Base-by-base conservation (phyloP, 30 jellyfish, hydroid and myxozoan genomes). In the Chrysaora quinquecirrha region DNA sequence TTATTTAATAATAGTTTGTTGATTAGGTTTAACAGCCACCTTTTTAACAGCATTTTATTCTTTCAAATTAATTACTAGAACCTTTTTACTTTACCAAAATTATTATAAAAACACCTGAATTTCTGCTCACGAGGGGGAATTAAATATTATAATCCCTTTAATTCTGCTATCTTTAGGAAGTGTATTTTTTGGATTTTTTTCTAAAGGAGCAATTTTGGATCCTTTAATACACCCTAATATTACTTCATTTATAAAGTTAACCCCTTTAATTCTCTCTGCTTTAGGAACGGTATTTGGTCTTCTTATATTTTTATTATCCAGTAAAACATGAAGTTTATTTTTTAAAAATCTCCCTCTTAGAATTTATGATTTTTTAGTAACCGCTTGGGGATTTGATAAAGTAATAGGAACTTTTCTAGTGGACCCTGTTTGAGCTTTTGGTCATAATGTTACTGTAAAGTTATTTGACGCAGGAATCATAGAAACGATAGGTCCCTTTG, bases 71-170 rank as follows among this genome's bases (percentile, higher is more conserved):
- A n/a, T n/a, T n/a, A n/a, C n/a, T n/a, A n/a, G n/a, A n/a, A n/a
- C n/a, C n/a, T n/a, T n/a, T n/a, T n/a, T n/a, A n/a, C n/a, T n/a
- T n/a, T n/a, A n/a, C n/a, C n/a, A n/a, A n/a, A n/a, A n/a, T n/a
- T n/a, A n/a, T n/a, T n/a, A n/a, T n/a, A n/a, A n/a, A n/a, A n/a
- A n/a, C n/a, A n/a, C n/a, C n/a, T n/a, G n/a, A n/a, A n/a, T n/a
- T n/a, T n/a, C n/a, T n/a, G n/a, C n/a, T n/a, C n/a, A n/a, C n/a
- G n/a, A n/a, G n/a, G n/a, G n/a, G n/a, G n/a, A n/a, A n/a, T n/a
- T n/a, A 30, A 91, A 3, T 91, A 91, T 22, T 84, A 19, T n/a
- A 64, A 12, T 19, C 19, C 84, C 89, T 3, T 33, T 78, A 21
- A 18, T 78, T 14, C 1, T 78, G 18, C 38, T 60, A 34, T 12